Conservation (phyloP, 2,797 vertebrate species). For the Xenops minutus region DNA sequence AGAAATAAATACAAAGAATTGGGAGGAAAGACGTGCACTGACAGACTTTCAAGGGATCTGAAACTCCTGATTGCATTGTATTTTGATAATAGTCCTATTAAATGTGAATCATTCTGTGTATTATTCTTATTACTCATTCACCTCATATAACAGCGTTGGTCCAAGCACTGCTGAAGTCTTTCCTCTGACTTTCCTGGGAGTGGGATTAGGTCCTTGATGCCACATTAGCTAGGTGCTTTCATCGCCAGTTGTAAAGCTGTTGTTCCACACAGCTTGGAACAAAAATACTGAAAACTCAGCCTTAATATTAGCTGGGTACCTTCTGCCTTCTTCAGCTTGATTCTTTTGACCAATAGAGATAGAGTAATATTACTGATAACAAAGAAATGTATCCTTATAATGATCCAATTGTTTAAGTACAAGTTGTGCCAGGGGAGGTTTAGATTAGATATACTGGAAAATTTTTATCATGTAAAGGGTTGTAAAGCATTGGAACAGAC, state of each 20-base stretch:
- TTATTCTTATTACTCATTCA: constrained; percentile 55
- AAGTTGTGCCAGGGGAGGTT: background rate
- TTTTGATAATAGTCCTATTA: constrained; percentile 49
- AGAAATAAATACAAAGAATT: background rate
- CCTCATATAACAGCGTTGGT: background rate
- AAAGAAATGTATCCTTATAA: background rate
- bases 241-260: background rate
- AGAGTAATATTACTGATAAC: background rate
- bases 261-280: background rate
- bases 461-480: background rate
- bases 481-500: background rate
- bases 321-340: background rate
- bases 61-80: background rate
- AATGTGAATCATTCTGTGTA: constrained; percentile 36
- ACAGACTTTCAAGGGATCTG: background rate
- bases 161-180: constrained; percentile 16
- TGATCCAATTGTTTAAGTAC: background rate
- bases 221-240: background rate
- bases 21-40: background rate
- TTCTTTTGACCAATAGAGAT: background rate
- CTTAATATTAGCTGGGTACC: background rate
- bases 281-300: background rate
- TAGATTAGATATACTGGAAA: background rate
- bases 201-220: background rate
- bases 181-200: constrained; percentile 1